Conservation (phyloP, 1,140 invertebrate genomes). For the Oedothorax gibbosus region DNA sequence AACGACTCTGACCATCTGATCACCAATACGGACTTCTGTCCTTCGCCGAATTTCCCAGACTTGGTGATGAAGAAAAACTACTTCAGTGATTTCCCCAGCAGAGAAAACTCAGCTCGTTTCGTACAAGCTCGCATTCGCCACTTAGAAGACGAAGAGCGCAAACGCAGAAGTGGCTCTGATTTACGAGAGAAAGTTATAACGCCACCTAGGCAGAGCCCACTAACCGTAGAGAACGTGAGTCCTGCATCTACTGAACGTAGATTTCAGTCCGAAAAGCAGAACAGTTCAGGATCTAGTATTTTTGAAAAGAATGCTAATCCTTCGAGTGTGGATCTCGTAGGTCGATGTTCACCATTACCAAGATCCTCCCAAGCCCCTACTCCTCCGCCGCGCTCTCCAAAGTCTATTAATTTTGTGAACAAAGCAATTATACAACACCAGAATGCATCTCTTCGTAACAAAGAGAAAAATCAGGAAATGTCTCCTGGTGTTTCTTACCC, state of each 20-base stretch:
- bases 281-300: background rate
- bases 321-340: background rate
- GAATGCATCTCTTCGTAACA: background rate
- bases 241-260: background rate
- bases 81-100: constrained; percentile 50
- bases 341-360: constrained; percentile 10
- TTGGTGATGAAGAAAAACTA: constrained; percentile 43
- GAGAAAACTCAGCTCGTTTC: constrained; percentile 20
- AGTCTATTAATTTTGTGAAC: constrained; percentile 48
- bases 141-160: constrained; percentile 32
- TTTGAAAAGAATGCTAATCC: background rate
- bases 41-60: constrained; percentile 39
- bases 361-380: constrained; percentile 42
- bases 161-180: constrained; percentile 23
- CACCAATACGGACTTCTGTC: constrained; percentile 42
- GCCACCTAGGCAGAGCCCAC: background rate
- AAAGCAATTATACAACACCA: constrained; percentile 50
- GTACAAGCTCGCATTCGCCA: constrained; percentile 35
- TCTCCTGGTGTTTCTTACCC: background rate
- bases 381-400: constrained; percentile 47
- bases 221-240: background rate
- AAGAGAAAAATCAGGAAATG: constrained; percentile 48
- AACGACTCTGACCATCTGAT: constrained; percentile 8
- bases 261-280: background rate
- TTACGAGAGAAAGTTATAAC: constrained; percentile 20